phyloP scores from a whole-genome alignment of 2,888 invertebrate genomes.

The Empis livida region DNA sequence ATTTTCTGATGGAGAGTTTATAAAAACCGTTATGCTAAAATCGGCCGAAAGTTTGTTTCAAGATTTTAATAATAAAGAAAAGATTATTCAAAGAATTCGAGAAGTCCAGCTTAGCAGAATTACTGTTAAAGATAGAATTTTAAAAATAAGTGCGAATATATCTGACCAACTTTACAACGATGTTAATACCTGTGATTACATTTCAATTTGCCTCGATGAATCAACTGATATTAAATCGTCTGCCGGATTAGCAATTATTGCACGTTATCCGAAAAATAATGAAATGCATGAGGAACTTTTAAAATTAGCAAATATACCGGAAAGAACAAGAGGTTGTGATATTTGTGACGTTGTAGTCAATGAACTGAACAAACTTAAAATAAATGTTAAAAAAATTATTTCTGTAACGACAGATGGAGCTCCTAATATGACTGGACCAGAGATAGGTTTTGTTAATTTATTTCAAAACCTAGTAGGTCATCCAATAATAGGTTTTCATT shows the following conservation, averaged over 20 bases:
- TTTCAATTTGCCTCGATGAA: not conserved
- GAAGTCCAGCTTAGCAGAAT: not conserved
- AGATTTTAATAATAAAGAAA: not conserved
- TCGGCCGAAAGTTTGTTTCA: not conserved
- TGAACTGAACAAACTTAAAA: not conserved
- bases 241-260: not conserved
- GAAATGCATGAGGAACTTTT: not conserved
- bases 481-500: not conserved
- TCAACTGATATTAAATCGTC: not conserved
- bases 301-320: not conserved
- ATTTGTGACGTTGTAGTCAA: not conserved
- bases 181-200: not conserved
- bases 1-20: not conserved
- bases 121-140: not conserved
- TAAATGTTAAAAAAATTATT: not conserved
- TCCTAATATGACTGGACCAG: not conserved
- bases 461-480: not conserved
- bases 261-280: not conserved
- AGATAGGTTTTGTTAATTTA: not conserved
- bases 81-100: not conserved
- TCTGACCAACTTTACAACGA: not conserved
- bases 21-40: not conserved
- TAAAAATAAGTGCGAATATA: not conserved
- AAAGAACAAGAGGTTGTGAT: not conserved
- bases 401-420: not conserved